phyloP scores from a whole-genome alignment of 2,888 invertebrate genomes.

The Strigamia transsilvanica region DNA sequence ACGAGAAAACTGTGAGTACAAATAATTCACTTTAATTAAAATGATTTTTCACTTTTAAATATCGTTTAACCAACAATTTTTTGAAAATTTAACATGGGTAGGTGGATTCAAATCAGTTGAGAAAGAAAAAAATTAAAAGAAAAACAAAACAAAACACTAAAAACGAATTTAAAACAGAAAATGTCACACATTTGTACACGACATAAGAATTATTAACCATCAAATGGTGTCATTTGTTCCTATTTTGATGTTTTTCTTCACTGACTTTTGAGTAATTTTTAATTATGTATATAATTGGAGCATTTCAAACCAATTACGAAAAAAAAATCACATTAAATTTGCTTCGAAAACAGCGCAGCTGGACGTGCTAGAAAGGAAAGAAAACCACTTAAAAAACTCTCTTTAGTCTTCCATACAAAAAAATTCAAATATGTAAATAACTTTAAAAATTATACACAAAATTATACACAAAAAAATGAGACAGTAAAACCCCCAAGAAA shows the following conservation, averaged over 20 bases:
- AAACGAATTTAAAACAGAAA: neutral
- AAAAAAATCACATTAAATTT: conserved; percentile 1
- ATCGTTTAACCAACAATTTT: neutral
- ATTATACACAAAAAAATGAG: neutral
- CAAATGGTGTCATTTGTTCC: neutral
- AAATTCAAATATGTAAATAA: too few species aligned
- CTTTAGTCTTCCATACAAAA: too few species aligned
- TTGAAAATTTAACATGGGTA: neutral
- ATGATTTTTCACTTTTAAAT: neutral
- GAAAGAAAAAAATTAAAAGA: neutral
- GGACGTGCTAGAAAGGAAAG: neutral
- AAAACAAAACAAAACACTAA: neutral
- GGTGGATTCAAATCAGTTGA: neutral
- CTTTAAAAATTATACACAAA: too few species aligned
- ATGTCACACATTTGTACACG: too few species aligned
- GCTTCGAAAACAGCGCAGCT: neutral
- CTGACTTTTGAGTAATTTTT: conserved; percentile 28
- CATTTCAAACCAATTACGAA: neutral
- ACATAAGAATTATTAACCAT: too few species aligned
- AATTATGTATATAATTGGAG: conserved; percentile 14
- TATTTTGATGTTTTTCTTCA: neutral
- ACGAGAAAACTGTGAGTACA: neutral
- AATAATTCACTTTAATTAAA: neutral
- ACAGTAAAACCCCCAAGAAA: neutral
- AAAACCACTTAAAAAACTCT: neutral